Evolutionary conservation across 2,113 vertebrate species (phyloP).

Genomic region (Proterorhinus semilunaris): DNA sequence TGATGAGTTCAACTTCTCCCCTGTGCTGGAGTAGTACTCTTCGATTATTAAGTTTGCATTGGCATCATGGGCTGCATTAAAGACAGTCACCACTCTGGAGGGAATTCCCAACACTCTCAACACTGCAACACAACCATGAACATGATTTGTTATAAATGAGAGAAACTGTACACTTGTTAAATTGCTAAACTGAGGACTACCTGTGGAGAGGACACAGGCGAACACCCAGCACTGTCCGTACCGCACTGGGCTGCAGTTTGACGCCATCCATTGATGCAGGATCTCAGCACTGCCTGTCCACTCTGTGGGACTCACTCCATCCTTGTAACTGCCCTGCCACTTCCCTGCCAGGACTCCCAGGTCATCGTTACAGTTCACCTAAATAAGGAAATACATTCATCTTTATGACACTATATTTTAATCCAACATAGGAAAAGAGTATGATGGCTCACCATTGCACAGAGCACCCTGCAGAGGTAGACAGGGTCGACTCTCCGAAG

Average conservation of each 20-base stretch:
- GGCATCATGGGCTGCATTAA: slow-evolving; percentile 60
- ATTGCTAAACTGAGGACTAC: slow-evolving; percentile 23
- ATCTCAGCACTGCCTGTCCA: slow-evolving; percentile 63
- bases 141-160: neutral
- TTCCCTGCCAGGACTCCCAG: slow-evolving; percentile 50
- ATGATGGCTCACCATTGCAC: slow-evolving; percentile 64
- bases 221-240: slow-evolving; percentile 71
- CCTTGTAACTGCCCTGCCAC: slow-evolving; percentile 50
- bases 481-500: slow-evolving; percentile 43
- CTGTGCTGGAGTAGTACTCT: slow-evolving; percentile 52
- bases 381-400: neutral
- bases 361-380: slow-evolving; percentile 65
- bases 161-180: neutral
- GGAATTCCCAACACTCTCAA: slow-evolving; percentile 65
- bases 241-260: slow-evolving; percentile 45
- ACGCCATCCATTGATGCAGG: slow-evolving; percentile 46
- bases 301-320: slow-evolving; percentile 44
- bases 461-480: slow-evolving; percentile 65
- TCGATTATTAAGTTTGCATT: slow-evolving; percentile 41
- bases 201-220: slow-evolving; percentile 65
- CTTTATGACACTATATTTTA: neutral
- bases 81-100: slow-evolving; percentile 65
- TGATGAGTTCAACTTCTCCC: slow-evolving; percentile 43
- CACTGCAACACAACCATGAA: slow-evolving; percentile 26
- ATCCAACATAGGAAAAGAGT: neutral